A percentile compares a stretch with the other conserved stretches of the same genome.
phyloP scores from a whole-genome alignment of 1,140 invertebrate species.

The Leptinotarsa defecta region DNA sequence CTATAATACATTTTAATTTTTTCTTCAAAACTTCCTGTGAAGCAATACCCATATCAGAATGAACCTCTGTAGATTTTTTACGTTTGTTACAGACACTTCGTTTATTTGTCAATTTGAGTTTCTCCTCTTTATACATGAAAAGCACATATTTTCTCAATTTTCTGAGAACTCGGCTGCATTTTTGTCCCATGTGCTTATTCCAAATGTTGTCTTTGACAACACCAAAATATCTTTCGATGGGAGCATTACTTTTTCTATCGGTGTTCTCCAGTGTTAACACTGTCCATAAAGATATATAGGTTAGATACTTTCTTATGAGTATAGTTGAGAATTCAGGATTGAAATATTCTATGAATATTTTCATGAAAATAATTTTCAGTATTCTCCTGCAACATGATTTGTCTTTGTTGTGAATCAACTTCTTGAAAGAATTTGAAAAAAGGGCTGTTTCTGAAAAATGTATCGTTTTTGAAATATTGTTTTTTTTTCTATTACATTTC shows the following conservation, averaged over 20 bases:
- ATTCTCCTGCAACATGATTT: not conserved
- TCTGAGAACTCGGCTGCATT: not conserved
- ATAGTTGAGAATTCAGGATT: not conserved
- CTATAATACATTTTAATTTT: not conserved
- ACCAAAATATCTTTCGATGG: slow-evolving; percentile 4
- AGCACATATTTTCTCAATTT: slow-evolving; percentile 6
- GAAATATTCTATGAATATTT: not conserved
- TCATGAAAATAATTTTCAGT: not conserved
- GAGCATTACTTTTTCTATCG: slow-evolving; percentile 10
- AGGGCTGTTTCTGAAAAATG: not conserved
- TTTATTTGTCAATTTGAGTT: slow-evolving; percentile 13
- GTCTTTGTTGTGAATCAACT: not conserved
- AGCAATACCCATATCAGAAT: not conserved
- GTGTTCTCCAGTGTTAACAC: not conserved
- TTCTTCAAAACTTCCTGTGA: slow-evolving; percentile 12
- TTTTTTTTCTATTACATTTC: not conserved
- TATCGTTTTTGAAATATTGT: not conserved
- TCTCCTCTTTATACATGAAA: slow-evolving; percentile 7
- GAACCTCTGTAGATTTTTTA: not conserved
- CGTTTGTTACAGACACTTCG: not conserved
- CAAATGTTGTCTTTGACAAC: slow-evolving; percentile 19
- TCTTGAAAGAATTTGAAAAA: slow-evolving; percentile 1
- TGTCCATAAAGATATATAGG: not conserved
- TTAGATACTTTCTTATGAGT: not conserved
- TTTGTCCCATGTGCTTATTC: not conserved